Evolutionary conservation across 2,888 invertebrate species (phyloP), one percentile per base, ranked within the genome.

Genomic region (Oscheius sp.): DNA sequence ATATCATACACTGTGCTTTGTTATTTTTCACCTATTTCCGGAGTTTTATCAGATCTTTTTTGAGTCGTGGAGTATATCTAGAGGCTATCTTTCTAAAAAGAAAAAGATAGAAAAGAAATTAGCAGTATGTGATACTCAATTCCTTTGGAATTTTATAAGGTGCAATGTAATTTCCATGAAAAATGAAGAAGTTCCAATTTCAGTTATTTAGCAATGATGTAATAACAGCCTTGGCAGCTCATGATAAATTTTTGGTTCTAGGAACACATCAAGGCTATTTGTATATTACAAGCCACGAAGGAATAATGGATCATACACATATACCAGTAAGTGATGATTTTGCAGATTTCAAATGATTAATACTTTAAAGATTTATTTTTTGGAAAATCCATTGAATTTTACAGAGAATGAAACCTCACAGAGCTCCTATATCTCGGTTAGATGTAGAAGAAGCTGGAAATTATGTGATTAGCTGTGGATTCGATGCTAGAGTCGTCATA

Each of bases 401-500:
- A 66, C 56, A 82, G 81, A 68, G 67, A 8, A 54, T 73, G n/a
- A 73, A 73, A 33, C 72, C 78, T 28, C 84, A 84, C 62, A 72
- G 81, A 41, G 78, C 78, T 41, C 92, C 94, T 9, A 94, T 98
- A 0, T 95, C 96, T 88, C 93, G 92, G 86, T 93, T 98, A 77
- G 94, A 94, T 49, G 93, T 98, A 72, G 97, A 98, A 86, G 88
- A 90, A 26, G 92, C 92, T 83, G 97, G 95, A n/a, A 95, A 95
- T 86, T 93, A 92, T 86, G 91, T 97, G 28, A 94, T 94, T 41
- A 88, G 88, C 77, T 89, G 88, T 72, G 88, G 88, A 8, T 88
- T 88, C 81, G 89, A 89, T 82, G 87, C 87, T 3, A 85, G 86
- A 80, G 90, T 93, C 63, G 91, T 92, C 80, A 91, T 97, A 67